Evolutionary conservation across 2,888 invertebrate species (phyloP).

Genomic region (Metopia argyrocephala): DNA sequence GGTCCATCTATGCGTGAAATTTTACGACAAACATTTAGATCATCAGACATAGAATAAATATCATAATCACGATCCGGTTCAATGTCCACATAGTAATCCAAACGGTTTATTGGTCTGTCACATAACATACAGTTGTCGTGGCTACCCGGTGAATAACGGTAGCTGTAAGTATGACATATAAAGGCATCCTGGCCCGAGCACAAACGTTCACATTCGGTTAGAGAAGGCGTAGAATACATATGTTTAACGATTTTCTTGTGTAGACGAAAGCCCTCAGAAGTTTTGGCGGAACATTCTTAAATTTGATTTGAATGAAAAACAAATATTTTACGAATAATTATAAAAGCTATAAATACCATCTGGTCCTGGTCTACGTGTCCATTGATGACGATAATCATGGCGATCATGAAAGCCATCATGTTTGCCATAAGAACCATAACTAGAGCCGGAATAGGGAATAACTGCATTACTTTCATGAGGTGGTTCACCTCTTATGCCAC

Average conservation of each 20-base stretch:
- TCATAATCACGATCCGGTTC: slow-evolving; percentile 88
- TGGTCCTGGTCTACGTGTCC: slow-evolving; percentile 78
- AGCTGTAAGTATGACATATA: slow-evolving; percentile 87
- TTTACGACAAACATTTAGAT: slow-evolving; percentile 79
- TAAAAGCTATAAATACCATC: slow-evolving; percentile 73
- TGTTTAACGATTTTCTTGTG: slow-evolving; percentile 84
- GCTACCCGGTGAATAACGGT: slow-evolving; percentile 80
- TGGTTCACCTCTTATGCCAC: slow-evolving; percentile 74
- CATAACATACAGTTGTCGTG: slow-evolving; percentile 88
- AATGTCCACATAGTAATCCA: slow-evolving; percentile 86
- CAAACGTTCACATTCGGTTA: slow-evolving; percentile 87
- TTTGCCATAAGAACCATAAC: slow-evolving; percentile 71
- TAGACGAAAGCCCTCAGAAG: slow-evolving; percentile 87
- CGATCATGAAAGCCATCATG: slow-evolving; percentile 70
- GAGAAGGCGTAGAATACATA: slow-evolving; percentile 82
- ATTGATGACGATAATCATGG: slow-evolving; percentile 75
- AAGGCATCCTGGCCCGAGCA: slow-evolving; percentile 86
- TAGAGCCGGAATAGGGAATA: slow-evolving; percentile 79
- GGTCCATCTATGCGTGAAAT: slow-evolving; percentile 71
- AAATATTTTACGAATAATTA: slow-evolving; percentile 6
- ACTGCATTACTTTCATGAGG: slow-evolving; percentile 78
- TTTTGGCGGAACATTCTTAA: slow-evolving; percentile 87
- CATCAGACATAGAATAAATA: slow-evolving; percentile 86
- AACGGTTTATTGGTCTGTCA: slow-evolving; percentile 83
- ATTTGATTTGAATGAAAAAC: slow-evolving; percentile 22